Percentiles rank a stretch among this genome's conserved stretches.
Evolutionary conservation across 2,888 invertebrate genomes (phyloP).

Genomic region (Myopa tessellatipennis): DNA sequence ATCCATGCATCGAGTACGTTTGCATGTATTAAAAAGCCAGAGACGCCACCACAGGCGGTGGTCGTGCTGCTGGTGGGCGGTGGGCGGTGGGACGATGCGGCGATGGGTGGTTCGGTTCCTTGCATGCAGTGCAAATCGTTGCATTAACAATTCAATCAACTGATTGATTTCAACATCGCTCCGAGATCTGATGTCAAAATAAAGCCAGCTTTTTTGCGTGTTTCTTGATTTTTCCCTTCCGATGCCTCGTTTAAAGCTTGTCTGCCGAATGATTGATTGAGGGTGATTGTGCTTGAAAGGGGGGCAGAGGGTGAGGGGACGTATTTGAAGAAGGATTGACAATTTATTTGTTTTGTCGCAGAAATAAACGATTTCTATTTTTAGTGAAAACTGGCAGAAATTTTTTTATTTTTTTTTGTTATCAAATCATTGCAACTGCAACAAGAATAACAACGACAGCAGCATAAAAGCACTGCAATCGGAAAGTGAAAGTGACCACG

Average conservation of each 20-base stretch:
- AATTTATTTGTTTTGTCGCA: too few species aligned
- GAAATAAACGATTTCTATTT: too few species aligned
- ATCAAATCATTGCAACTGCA: slow-evolving; percentile 3
- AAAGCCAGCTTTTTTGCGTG: neutral
- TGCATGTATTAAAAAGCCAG: neutral
- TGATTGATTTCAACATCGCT: slow-evolving; percentile 18
- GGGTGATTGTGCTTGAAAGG: neutral
- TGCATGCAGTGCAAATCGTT: neutral
- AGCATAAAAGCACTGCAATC: slow-evolving; percentile 9
- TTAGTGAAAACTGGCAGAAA: too few species aligned
- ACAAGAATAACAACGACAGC: slow-evolving; percentile 15
- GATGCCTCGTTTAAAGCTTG: neutral
- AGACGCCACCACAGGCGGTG: neutral
- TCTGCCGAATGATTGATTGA: neutral
- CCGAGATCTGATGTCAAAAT: neutral
- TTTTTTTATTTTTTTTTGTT: too few species aligned
- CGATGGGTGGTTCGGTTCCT: neutral
- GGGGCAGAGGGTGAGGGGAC: neutral
- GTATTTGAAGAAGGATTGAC: neutral
- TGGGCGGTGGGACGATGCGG: neutral
- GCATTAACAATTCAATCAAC: slow-evolving; percentile 13
- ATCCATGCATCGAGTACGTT: neutral
- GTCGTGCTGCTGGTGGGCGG: neutral
- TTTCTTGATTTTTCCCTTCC: neutral
- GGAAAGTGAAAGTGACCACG: slow-evolving; percentile 6